Percentiles rank a stretch among this genome's conserved stretches.
phyloP scores from a whole-genome alignment of 2,888 invertebrate genomes.

The Opisthograptis luteolata region DNA sequence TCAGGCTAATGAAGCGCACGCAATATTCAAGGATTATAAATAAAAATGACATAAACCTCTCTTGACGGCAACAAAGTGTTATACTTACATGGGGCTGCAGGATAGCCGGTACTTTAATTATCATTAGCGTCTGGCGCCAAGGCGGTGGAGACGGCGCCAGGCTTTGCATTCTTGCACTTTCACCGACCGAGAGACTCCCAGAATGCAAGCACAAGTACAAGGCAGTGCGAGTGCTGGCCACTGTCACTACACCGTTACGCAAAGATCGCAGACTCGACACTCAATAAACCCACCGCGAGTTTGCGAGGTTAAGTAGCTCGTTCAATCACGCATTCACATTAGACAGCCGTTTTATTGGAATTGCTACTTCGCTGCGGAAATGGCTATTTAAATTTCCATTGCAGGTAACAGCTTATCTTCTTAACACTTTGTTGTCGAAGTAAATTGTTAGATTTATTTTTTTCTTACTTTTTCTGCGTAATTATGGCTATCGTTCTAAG shows the following conservation, averaged over 20 bases:
- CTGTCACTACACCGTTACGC: conserved; percentile 49
- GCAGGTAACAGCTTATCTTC: neutral
- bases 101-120: conserved; percentile 45
- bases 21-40: conserved; percentile 22
- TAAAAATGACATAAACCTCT: conserved; percentile 16
- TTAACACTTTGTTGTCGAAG: neutral
- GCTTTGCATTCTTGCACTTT: conserved; percentile 71
- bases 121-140: conserved; percentile 47
- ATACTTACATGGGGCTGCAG: conserved; percentile 41
- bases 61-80: conserved; percentile 46
- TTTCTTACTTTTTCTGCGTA: too few species aligned
- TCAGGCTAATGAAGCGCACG: conserved; percentile 1
- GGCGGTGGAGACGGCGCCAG: conserved; percentile 37
- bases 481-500: too few species aligned
- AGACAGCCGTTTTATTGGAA: conserved; percentile 13
- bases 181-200: conserved; percentile 52
- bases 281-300: conserved; percentile 37
- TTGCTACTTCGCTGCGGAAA: conserved; percentile 1
- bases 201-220: conserved; percentile 31
- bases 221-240: conserved; percentile 21
- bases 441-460: too few species aligned
- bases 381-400: conserved; percentile 9
- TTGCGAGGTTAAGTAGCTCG: conserved; percentile 33
- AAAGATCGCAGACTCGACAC: conserved; percentile 46
- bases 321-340: conserved; percentile 34